A percentile compares a stretch with the other conserved stretches of the same genome.
Conservation (phyloP, 2,797 vertebrate species). For the Sebastes diploproa region DNA sequence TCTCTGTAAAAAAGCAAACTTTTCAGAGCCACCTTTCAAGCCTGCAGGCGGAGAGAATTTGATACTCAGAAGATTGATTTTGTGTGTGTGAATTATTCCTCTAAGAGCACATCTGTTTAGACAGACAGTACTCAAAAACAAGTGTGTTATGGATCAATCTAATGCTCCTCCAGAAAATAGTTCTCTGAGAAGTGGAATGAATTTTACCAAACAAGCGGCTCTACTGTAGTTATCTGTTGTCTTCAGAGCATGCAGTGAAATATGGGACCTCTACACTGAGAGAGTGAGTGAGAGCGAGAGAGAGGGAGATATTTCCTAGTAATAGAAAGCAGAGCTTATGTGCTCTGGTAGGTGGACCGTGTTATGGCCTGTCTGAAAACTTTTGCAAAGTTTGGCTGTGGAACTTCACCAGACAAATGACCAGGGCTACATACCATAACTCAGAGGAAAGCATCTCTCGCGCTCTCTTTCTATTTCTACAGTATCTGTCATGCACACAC, state of each 20-base stretch:
- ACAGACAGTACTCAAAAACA: not conserved
- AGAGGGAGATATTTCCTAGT: slow-evolving; percentile 33
- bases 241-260: slow-evolving; percentile 36
- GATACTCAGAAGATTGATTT: slow-evolving; percentile 6
- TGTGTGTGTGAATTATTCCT: slow-evolving; percentile 16
- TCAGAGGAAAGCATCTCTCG: slow-evolving; percentile 41
- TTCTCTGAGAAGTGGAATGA: not conserved
- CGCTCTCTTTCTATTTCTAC: slow-evolving; percentile 12
- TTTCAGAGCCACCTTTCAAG: not conserved
- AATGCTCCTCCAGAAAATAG: not conserved
- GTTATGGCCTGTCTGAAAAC: slow-evolving; percentile 74
- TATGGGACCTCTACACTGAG: slow-evolving; percentile 6
- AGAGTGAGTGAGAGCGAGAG: slow-evolving; percentile 4
- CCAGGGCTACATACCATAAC: slow-evolving; percentile 44
- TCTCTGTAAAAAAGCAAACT: not conserved
- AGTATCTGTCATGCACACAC: not conserved
- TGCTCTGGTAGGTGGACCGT: slow-evolving; percentile 69
- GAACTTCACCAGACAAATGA: slow-evolving; percentile 71
- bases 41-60: not conserved
- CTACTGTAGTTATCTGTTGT: slow-evolving; percentile 35
- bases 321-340: slow-evolving; percentile 69
- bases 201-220: slow-evolving; percentile 13
- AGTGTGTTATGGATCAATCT: slow-evolving; percentile 7
- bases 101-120: slow-evolving; percentile 8
- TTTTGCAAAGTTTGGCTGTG: slow-evolving; percentile 65